These are phyloP conservation scores for Amphiprion percula DNA, from an alignment of 2,113 vertebrate genomes.

Conservation along the genomic window DNA sequence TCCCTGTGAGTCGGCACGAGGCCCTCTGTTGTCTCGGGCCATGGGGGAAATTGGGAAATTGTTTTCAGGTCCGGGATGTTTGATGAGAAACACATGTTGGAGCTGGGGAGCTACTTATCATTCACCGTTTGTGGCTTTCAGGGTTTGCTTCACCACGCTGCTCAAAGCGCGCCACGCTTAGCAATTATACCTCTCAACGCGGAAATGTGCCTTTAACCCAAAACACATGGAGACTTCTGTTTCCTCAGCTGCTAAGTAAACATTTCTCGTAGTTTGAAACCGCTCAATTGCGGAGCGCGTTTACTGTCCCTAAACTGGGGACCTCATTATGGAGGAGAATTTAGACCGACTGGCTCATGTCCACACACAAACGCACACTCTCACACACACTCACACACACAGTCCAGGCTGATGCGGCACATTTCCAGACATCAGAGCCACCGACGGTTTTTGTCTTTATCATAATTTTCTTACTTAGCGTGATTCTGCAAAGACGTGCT, in stretches of 20 bases:
- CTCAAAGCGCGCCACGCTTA: constrained; percentile 82
- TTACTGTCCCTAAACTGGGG: constrained; percentile 66
- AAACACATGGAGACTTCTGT: constrained; percentile 91
- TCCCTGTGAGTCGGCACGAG: constrained; percentile 80
- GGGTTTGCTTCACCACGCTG: constrained; percentile 76
- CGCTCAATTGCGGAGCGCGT: constrained; percentile 72
- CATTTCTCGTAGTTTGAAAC: constrained; percentile 86
- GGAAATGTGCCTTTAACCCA: constrained; percentile 89
- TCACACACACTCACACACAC: constrained; percentile 17
- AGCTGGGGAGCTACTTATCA: constrained; percentile 80
- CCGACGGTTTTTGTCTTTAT: constrained; percentile 38
- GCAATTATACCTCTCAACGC: constrained; percentile 86
- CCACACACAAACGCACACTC: background rate
- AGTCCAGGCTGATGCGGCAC: constrained; percentile 41
- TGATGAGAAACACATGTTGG: constrained; percentile 94
- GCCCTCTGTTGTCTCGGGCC: constrained; percentile 88
- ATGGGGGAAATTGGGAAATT: constrained; percentile 92
- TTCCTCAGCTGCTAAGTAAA: constrained; percentile 93
- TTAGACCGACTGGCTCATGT: constrained; percentile 51
- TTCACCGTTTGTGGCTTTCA: constrained; percentile 83
- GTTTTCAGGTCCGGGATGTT: constrained; percentile 88
- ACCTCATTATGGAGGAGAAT: constrained; percentile 65
- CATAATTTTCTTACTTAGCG: constrained; percentile 18
- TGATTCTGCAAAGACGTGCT: constrained; percentile 18
- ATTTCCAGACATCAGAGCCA: constrained; percentile 41